Evolutionary conservation across 92 coral and sea anemone species (phyloP).

Genomic region (Scolanthus callimorphus): DNA sequence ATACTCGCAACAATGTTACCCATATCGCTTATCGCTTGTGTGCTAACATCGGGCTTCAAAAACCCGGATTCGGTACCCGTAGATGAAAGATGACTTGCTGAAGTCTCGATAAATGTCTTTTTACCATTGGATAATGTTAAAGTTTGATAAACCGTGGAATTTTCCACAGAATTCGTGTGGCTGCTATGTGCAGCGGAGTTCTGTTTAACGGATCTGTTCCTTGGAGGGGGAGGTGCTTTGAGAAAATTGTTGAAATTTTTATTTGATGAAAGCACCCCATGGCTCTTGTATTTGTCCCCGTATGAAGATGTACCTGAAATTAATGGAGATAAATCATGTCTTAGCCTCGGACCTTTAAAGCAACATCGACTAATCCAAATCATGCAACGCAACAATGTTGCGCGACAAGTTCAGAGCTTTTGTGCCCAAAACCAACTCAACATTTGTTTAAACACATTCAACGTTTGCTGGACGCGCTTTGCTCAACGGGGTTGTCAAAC

Average conservation of each 20-base stretch:
- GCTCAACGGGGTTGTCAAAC: too few relatives aligned
- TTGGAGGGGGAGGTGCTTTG: conserved; percentile 88
- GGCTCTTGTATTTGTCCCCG: conserved; percentile 61
- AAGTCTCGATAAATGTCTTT: conserved; percentile 53
- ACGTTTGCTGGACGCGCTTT: too few relatives aligned
- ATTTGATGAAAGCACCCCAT: conserved; percentile 19
- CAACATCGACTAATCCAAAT: too few relatives aligned
- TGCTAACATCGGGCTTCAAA: conserved; percentile 79
- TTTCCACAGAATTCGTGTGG: conserved; percentile 10
- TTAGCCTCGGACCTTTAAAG: too few relatives aligned
- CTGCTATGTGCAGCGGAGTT: conserved; percentile 43
- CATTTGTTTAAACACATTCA: too few relatives aligned
- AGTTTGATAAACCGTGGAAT: conserved; percentile 23
- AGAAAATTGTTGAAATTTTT: conserved; percentile 68
- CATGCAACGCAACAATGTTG: too few relatives aligned
- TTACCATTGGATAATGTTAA: conserved; percentile 53
- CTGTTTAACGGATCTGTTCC: conserved; percentile 71
- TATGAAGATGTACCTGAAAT: conserved; percentile 52
- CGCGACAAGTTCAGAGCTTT: too few relatives aligned
- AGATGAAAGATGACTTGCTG: conserved; percentile 14
- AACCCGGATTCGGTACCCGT: conserved; percentile 35
- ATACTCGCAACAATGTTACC: conserved; percentile 86
- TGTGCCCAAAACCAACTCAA: too few relatives aligned
- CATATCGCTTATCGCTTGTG: conserved; percentile 90
- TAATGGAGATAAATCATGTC: too few relatives aligned